Evolutionary conservation across 2,113 vertebrate species (phyloP), one percentile per base, ranked within the genome.

Genomic region (Passer montanus): DNA sequence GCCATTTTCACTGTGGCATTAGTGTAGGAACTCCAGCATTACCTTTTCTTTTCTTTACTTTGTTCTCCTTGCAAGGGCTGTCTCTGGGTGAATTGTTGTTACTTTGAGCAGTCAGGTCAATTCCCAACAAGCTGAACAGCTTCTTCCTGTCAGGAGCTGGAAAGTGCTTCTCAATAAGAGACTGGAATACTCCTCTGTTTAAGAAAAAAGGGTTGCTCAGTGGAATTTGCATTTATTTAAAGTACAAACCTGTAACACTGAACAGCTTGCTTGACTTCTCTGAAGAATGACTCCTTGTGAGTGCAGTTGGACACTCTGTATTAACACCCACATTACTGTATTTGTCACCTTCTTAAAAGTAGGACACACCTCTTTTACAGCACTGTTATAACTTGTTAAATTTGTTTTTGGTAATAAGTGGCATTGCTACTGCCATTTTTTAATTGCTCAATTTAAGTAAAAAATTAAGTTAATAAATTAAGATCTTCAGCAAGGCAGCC

Each of bases 61-160:
- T 99, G 82, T 98, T 99, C 84, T 99, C 98, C 79, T 98, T 98
- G 69, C 98, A 97, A 19, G 98, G 97, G 83, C 98, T 98, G 76
- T 99, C 99, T 82, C 93, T 98, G 41, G 99, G 99, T 59, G 99
- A 98, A 14, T 98, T 98, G 22, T 98, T 98, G 96, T 99, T 99
- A 96, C 98, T 98, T 94, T 99, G 99, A 74, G 98, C 98, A 26
- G 98, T 98, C 81, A 99, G 97, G 95, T 99, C 99, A 37, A 99
- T 99, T 78, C 99, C 99, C 63, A 99, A 96, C 93, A 99, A 98
- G 96, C 98, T 99, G 64, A 99, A 99, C 81, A 99, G 98, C 95
- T 99, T 99, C 95, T 99, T 99, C 95, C 99, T 97, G 97, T 99
- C 99, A 19, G 99, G 99, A 94, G 99, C 99, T 94, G 99, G 99